Percentiles rank a stretch among this genome's conserved stretches.
phyloP scores from a whole-genome alignment of 2,797 vertebrate species.

The Arnoldichthys spilopterus region DNA sequence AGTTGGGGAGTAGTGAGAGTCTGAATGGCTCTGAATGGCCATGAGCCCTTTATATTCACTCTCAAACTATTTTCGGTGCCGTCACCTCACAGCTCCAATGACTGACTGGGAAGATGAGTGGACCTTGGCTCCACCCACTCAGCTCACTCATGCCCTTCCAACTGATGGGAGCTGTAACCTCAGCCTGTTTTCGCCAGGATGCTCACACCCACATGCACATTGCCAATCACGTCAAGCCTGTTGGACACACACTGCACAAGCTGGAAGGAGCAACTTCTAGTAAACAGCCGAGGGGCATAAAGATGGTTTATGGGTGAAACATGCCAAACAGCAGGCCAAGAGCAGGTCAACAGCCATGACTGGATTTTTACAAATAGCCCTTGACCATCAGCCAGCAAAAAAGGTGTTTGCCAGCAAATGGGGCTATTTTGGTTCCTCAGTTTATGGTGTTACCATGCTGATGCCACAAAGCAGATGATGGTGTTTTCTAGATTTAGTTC shows the following conservation, averaged over 20 bases:
- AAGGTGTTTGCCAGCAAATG: neutral
- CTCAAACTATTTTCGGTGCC: slow-evolving; percentile 84
- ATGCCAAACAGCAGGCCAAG: slow-evolving; percentile 20
- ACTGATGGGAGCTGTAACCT: slow-evolving; percentile 61
- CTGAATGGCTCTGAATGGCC: slow-evolving; percentile 51
- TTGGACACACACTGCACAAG: slow-evolving; percentile 51
- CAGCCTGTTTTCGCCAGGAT: slow-evolving; percentile 54
- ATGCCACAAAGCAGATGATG: slow-evolving; percentile 1
- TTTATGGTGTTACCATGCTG: slow-evolving; percentile 8
- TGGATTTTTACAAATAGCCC: slow-evolving; percentile 40
- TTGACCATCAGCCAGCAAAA: slow-evolving; percentile 40
- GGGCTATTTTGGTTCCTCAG: neutral
- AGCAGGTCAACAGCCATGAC: slow-evolving; percentile 12
- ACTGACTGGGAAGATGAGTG: slow-evolving; percentile 70
- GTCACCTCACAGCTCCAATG: slow-evolving; percentile 73
- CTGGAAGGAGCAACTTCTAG: slow-evolving; percentile 49
- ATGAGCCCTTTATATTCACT: slow-evolving; percentile 70
- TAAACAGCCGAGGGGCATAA: slow-evolving; percentile 63
- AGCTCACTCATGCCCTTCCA: slow-evolving; percentile 53
- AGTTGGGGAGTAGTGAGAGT: slow-evolving; percentile 42
- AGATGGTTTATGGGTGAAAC: slow-evolving; percentile 45
- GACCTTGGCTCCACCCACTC: slow-evolving; percentile 47
- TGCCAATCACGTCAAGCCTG: slow-evolving; percentile 49
- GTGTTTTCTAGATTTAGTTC: neutral
- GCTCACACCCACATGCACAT: slow-evolving; percentile 35